Evolutionary conservation across 2,113 vertebrate genomes (phyloP), one percentile per base, ranked within the genome.

Genomic region (Percopsis transmontana): DNA sequence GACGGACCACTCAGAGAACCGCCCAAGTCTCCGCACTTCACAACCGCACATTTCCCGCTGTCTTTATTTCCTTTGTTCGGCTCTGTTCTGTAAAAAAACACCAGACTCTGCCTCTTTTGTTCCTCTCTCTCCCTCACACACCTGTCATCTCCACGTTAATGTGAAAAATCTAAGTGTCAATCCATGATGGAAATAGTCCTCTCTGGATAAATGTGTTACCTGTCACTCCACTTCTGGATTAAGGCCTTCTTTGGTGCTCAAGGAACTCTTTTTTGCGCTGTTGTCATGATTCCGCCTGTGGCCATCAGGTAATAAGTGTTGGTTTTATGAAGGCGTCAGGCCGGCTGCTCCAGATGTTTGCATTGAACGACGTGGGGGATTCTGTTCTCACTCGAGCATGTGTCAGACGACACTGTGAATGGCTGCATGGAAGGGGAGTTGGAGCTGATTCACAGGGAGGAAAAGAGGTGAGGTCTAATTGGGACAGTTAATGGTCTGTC

Each of bases 201-300:
- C 70, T 87, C 79, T 19, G 52, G 71, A 71, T 74, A 82, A 83
- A 85, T 66, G 64, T 80, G 77, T 81, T 87, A 83, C 79, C 83
- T 89, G 88, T 90, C 88, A 88, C 65, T 86, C 74, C 80, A 70
- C 81, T 77, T 84, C 58, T 82, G 84, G 79, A 83, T 88, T 84
- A 88, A 82, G 79, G 78, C 27, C 72, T 75, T 85, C 67, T 62
- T 70, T 53, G 57, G 61, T 72, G 80, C 72, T 89, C 81, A 85
- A 80, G 77, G 70, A 66, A 47, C 62, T 44, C 76, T 71, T 81
- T 78, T 74, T 81, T 85, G 74, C 72, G 52, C 42, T 63, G 51
- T 75, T 80, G 83, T 89, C 81, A 58, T 54, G 65, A 86, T 85
- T 89, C 79, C 62, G 80, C 88, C 72, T 74, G 68, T 61, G 79